Conservation (phyloP, 1,140 invertebrate species). For the Eupristina koningsbergeri region DNA sequence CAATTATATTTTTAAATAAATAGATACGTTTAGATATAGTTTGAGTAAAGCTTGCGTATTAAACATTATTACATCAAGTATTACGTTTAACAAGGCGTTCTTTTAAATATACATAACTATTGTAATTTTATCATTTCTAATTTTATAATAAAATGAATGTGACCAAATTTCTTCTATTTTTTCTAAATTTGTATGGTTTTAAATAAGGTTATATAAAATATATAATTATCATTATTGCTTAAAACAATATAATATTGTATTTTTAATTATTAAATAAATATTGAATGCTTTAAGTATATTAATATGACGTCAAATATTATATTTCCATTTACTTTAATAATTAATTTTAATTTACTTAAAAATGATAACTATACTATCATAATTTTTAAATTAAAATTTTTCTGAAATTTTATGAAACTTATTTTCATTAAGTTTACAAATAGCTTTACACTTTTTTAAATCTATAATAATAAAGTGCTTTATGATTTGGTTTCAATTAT, state of each 20-base stretch:
- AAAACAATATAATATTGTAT: not conserved
- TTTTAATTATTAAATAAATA: not conserved
- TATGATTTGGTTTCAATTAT: too few species aligned
- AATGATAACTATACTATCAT: too few species aligned
- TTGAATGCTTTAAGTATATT: not conserved
- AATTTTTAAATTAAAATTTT: too few species aligned
- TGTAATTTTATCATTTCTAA: too few species aligned
- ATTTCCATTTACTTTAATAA: not conserved
- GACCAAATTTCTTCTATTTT: too few species aligned
- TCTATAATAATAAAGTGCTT: too few species aligned
- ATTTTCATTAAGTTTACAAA: not conserved
- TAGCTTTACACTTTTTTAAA: not conserved
- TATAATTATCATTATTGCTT: not conserved
- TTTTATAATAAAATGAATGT: too few species aligned
- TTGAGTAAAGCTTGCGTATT: not conserved
- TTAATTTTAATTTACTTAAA: not conserved
- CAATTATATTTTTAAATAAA: not conserved
- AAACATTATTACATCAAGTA: not conserved
- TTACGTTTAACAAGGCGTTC: not conserved
- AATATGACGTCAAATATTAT: not conserved
- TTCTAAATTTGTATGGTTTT: too few species aligned
- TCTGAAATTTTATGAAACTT: too few species aligned
- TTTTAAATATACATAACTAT: too few species aligned
- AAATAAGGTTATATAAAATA: not conserved
- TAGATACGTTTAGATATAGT: not conserved